phyloP scores from a whole-genome alignment of 2,888 invertebrate genomes.

The Pseudanteris insignis region DNA sequence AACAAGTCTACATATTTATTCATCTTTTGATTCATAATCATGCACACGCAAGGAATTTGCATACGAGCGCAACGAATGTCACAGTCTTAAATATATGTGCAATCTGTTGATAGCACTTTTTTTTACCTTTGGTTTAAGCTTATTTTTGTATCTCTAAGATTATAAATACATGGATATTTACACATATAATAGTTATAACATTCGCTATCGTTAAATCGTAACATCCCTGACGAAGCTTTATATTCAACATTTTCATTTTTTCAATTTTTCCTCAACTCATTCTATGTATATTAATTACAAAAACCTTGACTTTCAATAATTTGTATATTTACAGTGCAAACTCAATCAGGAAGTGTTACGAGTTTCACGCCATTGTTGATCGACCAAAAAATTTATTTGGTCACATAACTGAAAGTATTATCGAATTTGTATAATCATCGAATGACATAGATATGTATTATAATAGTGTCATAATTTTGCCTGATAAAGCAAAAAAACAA shows the following conservation, averaged over 20 bases:
- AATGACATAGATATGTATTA: slow-evolving; percentile 14
- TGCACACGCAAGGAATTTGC: slow-evolving; percentile 51
- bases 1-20: slow-evolving; percentile 20
- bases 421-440: too few species aligned
- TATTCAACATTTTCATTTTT: slow-evolving; percentile 18
- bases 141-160: slow-evolving; percentile 17
- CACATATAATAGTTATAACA: slow-evolving; percentile 25
- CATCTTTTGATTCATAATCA: slow-evolving; percentile 52
- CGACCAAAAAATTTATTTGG: too few species aligned
- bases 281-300: slow-evolving; percentile 32
- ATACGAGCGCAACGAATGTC: slow-evolving; percentile 50
- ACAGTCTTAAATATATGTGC: slow-evolving; percentile 59
- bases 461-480: too few species aligned
- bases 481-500: too few species aligned
- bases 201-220: slow-evolving; percentile 17
- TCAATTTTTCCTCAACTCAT: slow-evolving; percentile 9
- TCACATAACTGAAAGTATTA: too few species aligned
- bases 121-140: slow-evolving; percentile 50
- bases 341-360: slow-evolving; percentile 14
- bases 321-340: slow-evolving; percentile 11
- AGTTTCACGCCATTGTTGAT: slow-evolving; percentile 6
- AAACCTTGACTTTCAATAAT: slow-evolving; percentile 6
- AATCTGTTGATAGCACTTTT: slow-evolving; percentile 47
- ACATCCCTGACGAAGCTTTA: slow-evolving; percentile 32
- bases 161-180: slow-evolving; percentile 38